Evolutionary conservation across 2,888 invertebrate species (phyloP).

Genomic region (Synanthedon myopaeformis): DNA sequence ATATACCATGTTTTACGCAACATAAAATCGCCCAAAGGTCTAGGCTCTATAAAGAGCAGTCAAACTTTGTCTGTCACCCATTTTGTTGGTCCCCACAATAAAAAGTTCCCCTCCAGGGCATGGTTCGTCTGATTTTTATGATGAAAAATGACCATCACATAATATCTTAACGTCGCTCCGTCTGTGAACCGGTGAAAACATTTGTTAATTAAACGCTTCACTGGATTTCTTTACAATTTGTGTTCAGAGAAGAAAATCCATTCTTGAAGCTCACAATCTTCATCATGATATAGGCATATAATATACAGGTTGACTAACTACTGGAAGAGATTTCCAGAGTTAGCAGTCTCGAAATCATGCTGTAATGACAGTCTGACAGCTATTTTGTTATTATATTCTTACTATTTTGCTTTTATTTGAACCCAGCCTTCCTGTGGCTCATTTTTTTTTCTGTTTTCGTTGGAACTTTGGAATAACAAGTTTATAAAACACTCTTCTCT

Average conservation of each 20-base stretch:
- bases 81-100: constrained; percentile 28
- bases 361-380: no score
- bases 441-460: no score
- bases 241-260: background rate
- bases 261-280: no score
- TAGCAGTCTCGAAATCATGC: no score
- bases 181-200: constrained; percentile 39
- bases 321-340: no score
- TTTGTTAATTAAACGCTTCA: constrained; percentile 42
- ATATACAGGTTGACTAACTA: no score
- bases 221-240: constrained; percentile 27
- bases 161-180: constrained; percentile 17
- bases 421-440: no score
- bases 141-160: constrained; percentile 43
- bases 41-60: constrained; percentile 32
- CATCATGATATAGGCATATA: no score
- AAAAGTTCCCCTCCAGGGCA: constrained; percentile 29
- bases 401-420: no score
- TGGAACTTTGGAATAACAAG: no score
- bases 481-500: no score
- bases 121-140: constrained; percentile 37
- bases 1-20: constrained; percentile 14
- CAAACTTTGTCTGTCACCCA: constrained; percentile 44
- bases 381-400: no score
- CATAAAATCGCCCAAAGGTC: constrained; percentile 25